Evolutionary conservation across 2,797 vertebrate genomes (phyloP), one percentile per base, ranked within the genome.

Genomic region (Leucoraja ocellata): DNA sequence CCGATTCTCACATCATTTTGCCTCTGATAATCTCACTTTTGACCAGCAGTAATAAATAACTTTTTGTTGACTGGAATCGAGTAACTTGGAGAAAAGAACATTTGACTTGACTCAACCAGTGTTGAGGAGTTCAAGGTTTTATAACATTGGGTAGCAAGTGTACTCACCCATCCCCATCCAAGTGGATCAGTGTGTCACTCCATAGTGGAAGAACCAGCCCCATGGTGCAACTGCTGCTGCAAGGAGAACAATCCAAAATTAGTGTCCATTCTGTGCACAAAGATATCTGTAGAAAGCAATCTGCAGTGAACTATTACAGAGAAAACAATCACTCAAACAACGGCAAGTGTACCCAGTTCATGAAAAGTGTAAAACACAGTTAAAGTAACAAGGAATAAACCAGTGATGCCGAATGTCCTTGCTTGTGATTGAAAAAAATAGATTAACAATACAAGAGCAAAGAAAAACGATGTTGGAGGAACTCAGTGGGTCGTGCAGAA

Each of bases 161-260:
- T 32, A 95, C 97, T 98, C 97, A 99, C 99, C 99, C 99, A 83
- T 99, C 99, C 94, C 99, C 99, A 46, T 99, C 99, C 97, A 99
- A 95, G 96, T 99, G 99, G 95, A 99, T 99, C 94, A 98, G 95
- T 8, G 99, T 98, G 96, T 99, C 98, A 73, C 98, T 99, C 99
- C 99, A 99, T 95, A 99, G 97, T 0, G 99, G 98, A 95, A 99
- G 96, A 95, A 99, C 98, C 95, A 99, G 96, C 81, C 99, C 99
- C 96, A 99, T 97, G 0, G 98, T 97, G 93, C 99, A 99, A 94
- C 96, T 96, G 95, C 98, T 98, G 95, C 95, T 97, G 93, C 16
- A 95, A 94, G 94, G 61, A 95, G 32, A 96, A 94, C 61, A 92
- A 92, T 92, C 90, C 76, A 76, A 74, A 76, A 58, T 92, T 74